Base-by-base conservation (phyloP, 2,888 invertebrate genomes). In the Andrena flavipes region DNA sequence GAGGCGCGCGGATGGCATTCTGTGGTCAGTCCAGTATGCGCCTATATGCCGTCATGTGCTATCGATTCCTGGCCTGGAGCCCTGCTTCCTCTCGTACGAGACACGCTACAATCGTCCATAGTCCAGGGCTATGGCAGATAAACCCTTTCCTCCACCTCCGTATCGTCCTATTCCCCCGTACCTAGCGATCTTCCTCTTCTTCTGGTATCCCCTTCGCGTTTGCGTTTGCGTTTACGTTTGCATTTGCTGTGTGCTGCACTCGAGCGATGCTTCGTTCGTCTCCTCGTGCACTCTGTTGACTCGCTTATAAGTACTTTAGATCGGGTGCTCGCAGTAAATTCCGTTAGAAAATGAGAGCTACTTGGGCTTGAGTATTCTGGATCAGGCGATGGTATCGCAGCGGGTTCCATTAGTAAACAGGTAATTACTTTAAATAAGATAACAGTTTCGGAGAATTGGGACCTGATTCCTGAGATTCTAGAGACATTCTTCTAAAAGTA, bases 21-120 rank as follows among this genome's bases (percentile, higher is more conserved):
- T 91, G 92, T 89, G 93, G 93, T 92, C 92, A 91, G 91, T 91
- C 88, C 89, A 92, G 93, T 92, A 92, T 93, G 92, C 89, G 91
- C 88, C 90, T 91, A 91, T 92, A 91, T 89, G 88, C 89, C 87
- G 89, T 92, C 92, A 92, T 91, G 92, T 91, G 91, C 91, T 93
- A 93, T 93, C 92, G 93, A 93, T 93, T 92, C 88, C 86, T 84
- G 75, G 82, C 84, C 84, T 79, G 78, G 77, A 74, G 84, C 81
- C 84, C 81, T 79, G 84, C 76, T 84, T 78, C 85, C 82, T 71
- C 76, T 84, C 87, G 72, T 87, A 82, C 88, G 85, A 75, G 76
- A 84, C 87, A 68, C 76, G 20, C 51, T 83, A 82, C 73, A 80
- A 79, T 80, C 82, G 80, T 67, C 80, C 69, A 84, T 26, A 51